Evolutionary conservation across 2,797 vertebrate genomes (phyloP).

Genomic region (Propithecus perrieri): DNA sequence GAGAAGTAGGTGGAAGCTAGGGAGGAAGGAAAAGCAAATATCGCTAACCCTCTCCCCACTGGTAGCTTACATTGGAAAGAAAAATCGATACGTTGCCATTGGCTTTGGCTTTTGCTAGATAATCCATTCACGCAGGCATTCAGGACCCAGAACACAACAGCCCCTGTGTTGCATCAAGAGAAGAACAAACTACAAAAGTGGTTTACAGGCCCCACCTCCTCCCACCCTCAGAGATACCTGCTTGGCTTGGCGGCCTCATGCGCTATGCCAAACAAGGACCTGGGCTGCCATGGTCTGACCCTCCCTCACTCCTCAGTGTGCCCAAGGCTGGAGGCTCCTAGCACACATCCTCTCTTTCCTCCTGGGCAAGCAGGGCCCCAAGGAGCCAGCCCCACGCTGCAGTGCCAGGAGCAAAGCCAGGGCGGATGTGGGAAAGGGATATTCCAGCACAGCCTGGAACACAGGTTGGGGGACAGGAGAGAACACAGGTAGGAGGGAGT

Average conservation of each 20-base stretch:
- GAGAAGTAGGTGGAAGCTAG: not conserved
- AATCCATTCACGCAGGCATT: accelerated
- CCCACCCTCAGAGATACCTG: not conserved
- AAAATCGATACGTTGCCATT: not conserved
- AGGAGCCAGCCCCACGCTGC: not conserved
- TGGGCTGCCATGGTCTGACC: no score
- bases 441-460: not conserved
- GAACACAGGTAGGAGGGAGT: no score
- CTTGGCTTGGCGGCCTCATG: not conserved
- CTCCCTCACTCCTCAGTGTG: not conserved
- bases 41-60: accelerated
- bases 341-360: not conserved
- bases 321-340: no score
- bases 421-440: no score
- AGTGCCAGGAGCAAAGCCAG: not conserved
- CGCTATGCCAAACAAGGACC: not conserved
- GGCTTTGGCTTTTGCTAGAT: not conserved
- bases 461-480: not conserved
- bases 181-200: not conserved
- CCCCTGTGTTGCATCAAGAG: not conserved
- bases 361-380: not conserved
- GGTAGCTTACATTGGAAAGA: not conserved
- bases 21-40: not conserved
- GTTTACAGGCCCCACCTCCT: not conserved
- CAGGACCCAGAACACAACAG: accelerated